Base-by-base conservation (phyloP, 2,797 vertebrate genomes). In the Epinephelus malabaricus region DNA sequence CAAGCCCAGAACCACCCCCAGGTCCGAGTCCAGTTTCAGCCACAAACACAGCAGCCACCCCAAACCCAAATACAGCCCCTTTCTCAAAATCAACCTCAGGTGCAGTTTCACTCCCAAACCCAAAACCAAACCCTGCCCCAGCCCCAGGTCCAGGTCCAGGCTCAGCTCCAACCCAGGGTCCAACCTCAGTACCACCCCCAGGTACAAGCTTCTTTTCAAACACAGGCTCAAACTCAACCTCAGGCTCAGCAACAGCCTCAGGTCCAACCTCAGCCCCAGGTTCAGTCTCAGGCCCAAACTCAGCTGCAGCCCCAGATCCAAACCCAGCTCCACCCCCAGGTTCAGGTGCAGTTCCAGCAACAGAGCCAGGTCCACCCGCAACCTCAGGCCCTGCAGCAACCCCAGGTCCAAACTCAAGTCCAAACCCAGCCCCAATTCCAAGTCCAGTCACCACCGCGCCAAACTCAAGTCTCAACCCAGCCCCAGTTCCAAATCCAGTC, bases 1-100 rank as follows among this genome's bases (percentile, higher is more conserved):
- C 90, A 86, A 67, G 63, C 72, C 67, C 92, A 86, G 30, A 83
- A 82, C 60, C 91, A 92, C 19, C 85, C 88, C 19, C 91, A 93
- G 71, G 85, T 91, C 77, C 62, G 82, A 51, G 84, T 91, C 47
- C 94, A 93, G 75, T 83, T 92, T 65, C 92, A 93, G 64, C 78
- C 87, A 0, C 88, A 90, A 61, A 30, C 73, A 13, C 92, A 81
- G 67, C 86, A 83, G 2, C 71, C 62, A 19, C 23, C 75, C 1
- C 90, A 90, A 58, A 9, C 51, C 15, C 90, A 87, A 59, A 23
- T 77, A 1, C 89, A 89, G 18, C 79, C 87, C 47, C 67, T 89
- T 2, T 25, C 76, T 85, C 93, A 81, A 40, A 84, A 79, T 49
- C 93, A 90, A 69, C 72, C 86, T 73, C 91, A 93, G 83, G 82